Percentiles rank a stretch among this genome's conserved stretches.
These are phyloP conservation scores for Hypomecis punctinalis DNA, from an alignment of 2,888 invertebrate species.

Conservation along the genomic window DNA sequence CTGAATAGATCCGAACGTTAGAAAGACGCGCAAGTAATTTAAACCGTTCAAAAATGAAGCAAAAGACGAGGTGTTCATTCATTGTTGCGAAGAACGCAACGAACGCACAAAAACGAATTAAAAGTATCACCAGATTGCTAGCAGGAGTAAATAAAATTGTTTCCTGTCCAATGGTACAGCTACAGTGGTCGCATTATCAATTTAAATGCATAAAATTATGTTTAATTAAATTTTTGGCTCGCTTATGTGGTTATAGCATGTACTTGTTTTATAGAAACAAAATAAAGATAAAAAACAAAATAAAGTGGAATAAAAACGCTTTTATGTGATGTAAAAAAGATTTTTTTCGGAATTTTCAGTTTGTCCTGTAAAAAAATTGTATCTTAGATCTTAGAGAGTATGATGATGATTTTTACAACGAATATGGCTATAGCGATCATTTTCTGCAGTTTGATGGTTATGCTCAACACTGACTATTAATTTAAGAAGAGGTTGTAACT, in stretches of 20 bases:
- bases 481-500: too few species aligned
- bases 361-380: too few species aligned
- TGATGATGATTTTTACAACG: too few species aligned
- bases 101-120: slow-evolving; percentile 64
- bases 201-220: neutral
- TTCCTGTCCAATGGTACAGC: slow-evolving; percentile 62
- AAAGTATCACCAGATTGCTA: slow-evolving; percentile 66
- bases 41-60: slow-evolving; percentile 56
- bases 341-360: too few species aligned
- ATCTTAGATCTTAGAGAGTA: too few species aligned
- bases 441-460: too few species aligned
- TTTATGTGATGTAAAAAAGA: too few species aligned
- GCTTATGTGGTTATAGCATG: neutral
- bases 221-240: neutral
- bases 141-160: slow-evolving; percentile 73
- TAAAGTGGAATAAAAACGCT: too few species aligned
- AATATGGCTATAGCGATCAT: too few species aligned
- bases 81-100: slow-evolving; percentile 63
- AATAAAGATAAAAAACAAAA: too few species aligned
- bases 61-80: slow-evolving; percentile 58
- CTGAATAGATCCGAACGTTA: slow-evolving; percentile 11
- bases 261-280: too few species aligned
- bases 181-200: slow-evolving; percentile 46
- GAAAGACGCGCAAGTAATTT: slow-evolving; percentile 44
- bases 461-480: too few species aligned